Percentiles rank a stretch among this genome's conserved stretches.
phyloP scores from a whole-genome alignment of 2,113 vertebrate genomes.

The Polypterus bichir region DNA sequence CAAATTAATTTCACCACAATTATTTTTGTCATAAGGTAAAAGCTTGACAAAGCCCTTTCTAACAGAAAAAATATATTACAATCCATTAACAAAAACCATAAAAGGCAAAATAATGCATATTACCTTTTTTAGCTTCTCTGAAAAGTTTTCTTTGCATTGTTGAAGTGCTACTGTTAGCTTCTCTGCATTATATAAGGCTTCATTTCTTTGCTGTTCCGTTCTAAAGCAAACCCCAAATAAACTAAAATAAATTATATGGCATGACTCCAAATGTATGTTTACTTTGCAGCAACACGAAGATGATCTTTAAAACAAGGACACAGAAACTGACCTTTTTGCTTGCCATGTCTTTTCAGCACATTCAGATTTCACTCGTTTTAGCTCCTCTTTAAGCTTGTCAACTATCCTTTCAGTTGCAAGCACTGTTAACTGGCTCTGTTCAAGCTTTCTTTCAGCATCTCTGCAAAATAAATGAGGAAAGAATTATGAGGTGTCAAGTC shows the following conservation, averaged over 20 bases:
- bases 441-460: slow-evolving; percentile 60
- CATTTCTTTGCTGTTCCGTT: slow-evolving; percentile 79
- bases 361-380: slow-evolving; percentile 54
- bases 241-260: background rate
- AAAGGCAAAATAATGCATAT: slow-evolving; percentile 6
- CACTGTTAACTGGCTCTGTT: slow-evolving; percentile 54
- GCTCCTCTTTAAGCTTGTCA: slow-evolving; percentile 56
- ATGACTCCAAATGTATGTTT: background rate
- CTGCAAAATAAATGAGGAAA: slow-evolving; percentile 39
- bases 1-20: too few relatives aligned
- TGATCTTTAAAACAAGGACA: background rate
- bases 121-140: slow-evolving; percentile 66
- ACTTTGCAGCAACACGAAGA: background rate
- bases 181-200: slow-evolving; percentile 71
- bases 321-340: slow-evolving; percentile 58
- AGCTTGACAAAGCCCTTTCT: too few relatives aligned
- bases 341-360: slow-evolving; percentile 50
- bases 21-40: too few relatives aligned
- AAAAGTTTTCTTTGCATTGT: slow-evolving; percentile 64
- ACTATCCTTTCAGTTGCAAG: slow-evolving; percentile 55
- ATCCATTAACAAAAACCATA: too few relatives aligned
- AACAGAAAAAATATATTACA: too few relatives aligned
- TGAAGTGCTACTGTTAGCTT: slow-evolving; percentile 69
- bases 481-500: too few relatives aligned
- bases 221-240: slow-evolving; percentile 33